Percentiles rank a stretch among this genome's conserved stretches.
Evolutionary conservation across 2,888 invertebrate species (phyloP).

Genomic region (Icerya purchasi): DNA sequence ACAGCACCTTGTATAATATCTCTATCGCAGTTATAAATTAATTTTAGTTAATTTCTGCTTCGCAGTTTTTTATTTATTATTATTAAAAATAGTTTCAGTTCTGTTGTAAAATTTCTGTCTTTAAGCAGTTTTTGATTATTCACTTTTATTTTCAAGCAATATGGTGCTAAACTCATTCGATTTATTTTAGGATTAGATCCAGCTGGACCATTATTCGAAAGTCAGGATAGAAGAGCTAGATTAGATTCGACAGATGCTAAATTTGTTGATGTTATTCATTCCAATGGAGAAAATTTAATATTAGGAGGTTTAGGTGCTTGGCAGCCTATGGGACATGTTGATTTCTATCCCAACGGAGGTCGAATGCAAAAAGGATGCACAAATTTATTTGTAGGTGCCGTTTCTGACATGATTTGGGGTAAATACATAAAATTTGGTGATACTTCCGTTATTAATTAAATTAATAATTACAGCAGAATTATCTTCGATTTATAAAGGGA

Average conservation of each 20-base stretch:
- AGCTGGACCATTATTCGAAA: constrained; percentile 76
- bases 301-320: constrained; percentile 73
- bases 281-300: constrained; percentile 79
- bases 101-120: too few relatives aligned
- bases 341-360: constrained; percentile 81
- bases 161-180: too few relatives aligned
- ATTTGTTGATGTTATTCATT: constrained; percentile 83
- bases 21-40: too few relatives aligned
- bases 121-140: too few relatives aligned
- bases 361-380: constrained; percentile 80
- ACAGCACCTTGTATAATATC: too few relatives aligned
- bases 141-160: too few relatives aligned
- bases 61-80: too few relatives aligned
- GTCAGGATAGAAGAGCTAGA: constrained; percentile 63
- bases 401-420: constrained; percentile 74
- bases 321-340: constrained; percentile 79
- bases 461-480: neutral
- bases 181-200: constrained; percentile 51
- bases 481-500: neutral
- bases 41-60: too few relatives aligned
- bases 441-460: constrained; percentile 1
- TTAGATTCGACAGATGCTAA: constrained; percentile 65
- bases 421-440: too few relatives aligned
- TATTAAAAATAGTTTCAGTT: too few relatives aligned
- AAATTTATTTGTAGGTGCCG: constrained; percentile 75